Conservation (phyloP, 2,113 vertebrate genomes). For the Dasypus novemcinctus region DNA sequence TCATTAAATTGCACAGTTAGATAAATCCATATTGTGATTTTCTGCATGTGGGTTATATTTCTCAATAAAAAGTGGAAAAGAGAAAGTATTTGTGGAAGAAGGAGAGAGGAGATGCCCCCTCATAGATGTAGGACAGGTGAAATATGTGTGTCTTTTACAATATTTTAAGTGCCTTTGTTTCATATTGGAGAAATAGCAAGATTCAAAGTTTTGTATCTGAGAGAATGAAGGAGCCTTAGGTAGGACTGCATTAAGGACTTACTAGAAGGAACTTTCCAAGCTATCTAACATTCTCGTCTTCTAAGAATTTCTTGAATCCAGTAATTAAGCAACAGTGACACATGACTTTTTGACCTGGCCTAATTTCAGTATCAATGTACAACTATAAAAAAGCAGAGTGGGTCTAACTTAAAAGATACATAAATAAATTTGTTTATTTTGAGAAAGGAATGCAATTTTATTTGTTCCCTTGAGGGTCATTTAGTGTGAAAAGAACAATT, state of each 20-base stretch:
- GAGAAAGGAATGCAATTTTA: not conserved
- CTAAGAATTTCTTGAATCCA: conserved; percentile 1
- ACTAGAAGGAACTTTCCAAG: conserved; percentile 24
- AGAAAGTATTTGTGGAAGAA: not conserved
- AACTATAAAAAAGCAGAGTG: not conserved
- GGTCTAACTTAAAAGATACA: not conserved
- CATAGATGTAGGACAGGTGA: not conserved
- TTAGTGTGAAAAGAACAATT: conserved; percentile 24
- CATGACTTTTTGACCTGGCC: not conserved
- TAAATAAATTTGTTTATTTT: not conserved
- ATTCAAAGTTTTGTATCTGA: not conserved
- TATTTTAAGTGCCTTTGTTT: conserved; percentile 23
- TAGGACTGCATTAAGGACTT: not conserved
- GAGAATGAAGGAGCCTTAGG: not conserved
- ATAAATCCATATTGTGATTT: not conserved
- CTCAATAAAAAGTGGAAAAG: not conserved
- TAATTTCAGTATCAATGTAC: not conserved
- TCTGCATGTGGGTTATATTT: not conserved
- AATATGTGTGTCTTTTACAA: not conserved
- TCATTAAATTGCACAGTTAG: not conserved
- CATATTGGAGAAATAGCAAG: not conserved
- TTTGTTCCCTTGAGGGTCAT: not conserved
- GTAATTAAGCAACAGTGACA: not conserved
- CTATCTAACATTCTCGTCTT: not conserved
- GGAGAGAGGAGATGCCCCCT: not conserved